Evolutionary conservation across 2,888 invertebrate genomes (phyloP).

Genomic region (Epistrophe eligans): DNA sequence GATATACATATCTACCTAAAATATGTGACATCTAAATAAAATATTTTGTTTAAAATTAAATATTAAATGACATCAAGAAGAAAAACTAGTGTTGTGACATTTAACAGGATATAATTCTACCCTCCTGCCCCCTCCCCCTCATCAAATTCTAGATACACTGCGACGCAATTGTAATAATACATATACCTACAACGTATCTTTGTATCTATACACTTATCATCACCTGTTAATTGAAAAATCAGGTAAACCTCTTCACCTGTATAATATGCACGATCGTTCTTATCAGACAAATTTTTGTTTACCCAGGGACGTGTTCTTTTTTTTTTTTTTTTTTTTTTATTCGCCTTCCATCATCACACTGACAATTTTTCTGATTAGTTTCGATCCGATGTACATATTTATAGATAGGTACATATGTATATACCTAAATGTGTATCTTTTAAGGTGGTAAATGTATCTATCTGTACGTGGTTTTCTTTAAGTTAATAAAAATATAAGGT

Average conservation of each 20-base stretch:
- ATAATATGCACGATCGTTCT: conserved; percentile 51
- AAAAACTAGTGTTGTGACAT: conserved; percentile 40
- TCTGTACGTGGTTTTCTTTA: conserved; percentile 26
- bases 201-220: conserved; percentile 42
- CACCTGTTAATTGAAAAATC: conserved; percentile 74
- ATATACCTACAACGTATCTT: conserved; percentile 23
- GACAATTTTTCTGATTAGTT: conserved; percentile 57
- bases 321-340: neutral
- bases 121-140: neutral
- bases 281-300: conserved; percentile 69
- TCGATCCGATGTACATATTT: neutral
- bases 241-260: conserved; percentile 70
- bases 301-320: conserved; percentile 31
- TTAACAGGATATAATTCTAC: conserved; percentile 58
- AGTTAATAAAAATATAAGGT: neutral
- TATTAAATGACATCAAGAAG: conserved; percentile 16
- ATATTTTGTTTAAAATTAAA: conserved; percentile 10
- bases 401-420: neutral
- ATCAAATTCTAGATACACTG: conserved; percentile 33
- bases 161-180: conserved; percentile 64
- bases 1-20: neutral
- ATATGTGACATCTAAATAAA: neutral
- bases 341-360: neutral
- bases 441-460: conserved; percentile 8
- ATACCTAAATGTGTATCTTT: conserved; percentile 39